Evolutionary conservation across 1,140 invertebrate species (phyloP), one percentile per base, ranked within the genome.

Genomic region (Microplitis demolitor): DNA sequence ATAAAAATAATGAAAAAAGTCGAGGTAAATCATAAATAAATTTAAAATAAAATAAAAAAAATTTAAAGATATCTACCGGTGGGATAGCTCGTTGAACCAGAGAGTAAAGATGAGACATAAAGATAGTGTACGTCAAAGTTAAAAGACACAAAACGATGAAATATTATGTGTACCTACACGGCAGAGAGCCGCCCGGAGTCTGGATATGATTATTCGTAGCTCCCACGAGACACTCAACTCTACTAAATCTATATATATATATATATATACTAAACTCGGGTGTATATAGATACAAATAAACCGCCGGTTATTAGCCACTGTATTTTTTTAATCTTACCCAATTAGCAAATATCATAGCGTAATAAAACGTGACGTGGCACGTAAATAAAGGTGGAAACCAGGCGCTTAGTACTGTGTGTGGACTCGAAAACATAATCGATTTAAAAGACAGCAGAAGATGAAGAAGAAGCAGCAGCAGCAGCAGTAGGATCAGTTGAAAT

Each of bases 301-400:
- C 45, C 54, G 45, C 45, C 58, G 58, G 68, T 70, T 70, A 70
- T 70, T 70, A 70, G 60, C 69, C 61, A 13, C 50, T 56, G 66
- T 67, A 71, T 71, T 54, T 62, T 71, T 35, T 64, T 72, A 50
- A 62, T 71, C 61, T 37, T 54, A 39, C 39, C 53, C 69, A 71
- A 71, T 71, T 72, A 72, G 70, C 62, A 60, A 66, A 39, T 72
- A 72, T 66, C 62, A 71, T 71, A 33, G 45, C 13, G 63, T 72
- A 72, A 72, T 66, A 66, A 66, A 61, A 72, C 51, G 37, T 72
- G 70, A 72, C 62, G 14, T 9, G 35, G 14, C 50, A 37, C 14
- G 62, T 72, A 61, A 61, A 72, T 66, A 72, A 71, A 66, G 35
- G 61, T 16, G 31, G 37, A 62, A 70, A 34, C 50, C 24, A 3